A percentile compares a stretch with the other conserved stretches of the same genome.
Conservation (phyloP, 2,113 vertebrate genomes). For the Miniopterus natalensis region DNA sequence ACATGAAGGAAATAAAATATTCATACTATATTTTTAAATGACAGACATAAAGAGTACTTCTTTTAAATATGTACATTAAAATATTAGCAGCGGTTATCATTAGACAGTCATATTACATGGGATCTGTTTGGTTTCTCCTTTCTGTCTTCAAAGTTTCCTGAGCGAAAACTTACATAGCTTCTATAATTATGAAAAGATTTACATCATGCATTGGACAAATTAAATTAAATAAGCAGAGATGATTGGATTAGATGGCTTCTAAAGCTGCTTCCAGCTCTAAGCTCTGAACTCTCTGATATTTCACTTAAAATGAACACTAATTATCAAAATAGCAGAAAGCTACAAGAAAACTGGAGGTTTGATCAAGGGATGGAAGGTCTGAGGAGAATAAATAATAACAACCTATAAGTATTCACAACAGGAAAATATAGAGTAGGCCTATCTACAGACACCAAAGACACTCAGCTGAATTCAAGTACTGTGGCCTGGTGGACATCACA, state of each 20-base stretch:
- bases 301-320: slow-evolving; percentile 3
- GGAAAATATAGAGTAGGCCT: not conserved
- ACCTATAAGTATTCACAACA: not conserved
- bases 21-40: not conserved
- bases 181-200: slow-evolving; percentile 30
- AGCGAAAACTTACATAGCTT: not conserved
- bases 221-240: slow-evolving; percentile 34
- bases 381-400: not conserved
- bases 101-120: not conserved
- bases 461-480: not conserved
- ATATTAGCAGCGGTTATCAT: not conserved
- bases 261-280: not conserved
- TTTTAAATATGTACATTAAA: not conserved
- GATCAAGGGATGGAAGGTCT: not conserved
- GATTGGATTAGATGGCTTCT: not conserved
- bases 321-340: slow-evolving; percentile 25
- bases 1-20: not conserved
- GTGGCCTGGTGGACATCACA: not conserved
- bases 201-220: not conserved
- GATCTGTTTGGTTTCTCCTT: slow-evolving; percentile 15
- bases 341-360: not conserved
- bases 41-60: not conserved
- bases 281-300: not conserved
- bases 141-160: not conserved
- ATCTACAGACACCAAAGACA: not conserved